Conservation (phyloP, 2,113 vertebrate genomes). For the Phaetusa simplex region DNA sequence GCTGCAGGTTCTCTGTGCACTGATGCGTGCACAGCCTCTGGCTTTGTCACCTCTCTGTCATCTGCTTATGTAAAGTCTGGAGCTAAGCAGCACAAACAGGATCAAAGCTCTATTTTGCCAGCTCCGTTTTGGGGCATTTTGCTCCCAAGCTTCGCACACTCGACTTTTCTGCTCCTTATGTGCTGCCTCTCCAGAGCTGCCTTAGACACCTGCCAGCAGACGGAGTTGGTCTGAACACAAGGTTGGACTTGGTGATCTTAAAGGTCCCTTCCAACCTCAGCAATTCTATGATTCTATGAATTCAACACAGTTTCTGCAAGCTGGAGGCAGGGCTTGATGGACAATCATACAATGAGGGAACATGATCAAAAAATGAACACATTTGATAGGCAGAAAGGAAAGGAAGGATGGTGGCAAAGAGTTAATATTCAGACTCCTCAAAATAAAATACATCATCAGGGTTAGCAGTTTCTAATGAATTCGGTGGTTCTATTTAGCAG, state of each 20-base stretch:
- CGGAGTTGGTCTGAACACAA: not conserved
- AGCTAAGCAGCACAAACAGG: not conserved
- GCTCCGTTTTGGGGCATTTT: not conserved
- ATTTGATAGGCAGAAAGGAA: not conserved
- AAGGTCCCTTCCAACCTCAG: too few relatives aligned
- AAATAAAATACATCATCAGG: not conserved
- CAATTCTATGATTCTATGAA: not conserved
- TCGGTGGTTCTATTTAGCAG: conserved; percentile 25
- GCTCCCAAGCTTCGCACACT: not conserved
- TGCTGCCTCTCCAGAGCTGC: not conserved
- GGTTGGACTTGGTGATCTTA: too few relatives aligned
- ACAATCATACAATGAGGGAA: not conserved
- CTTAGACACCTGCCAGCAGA: not conserved
- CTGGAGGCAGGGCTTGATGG: not conserved
- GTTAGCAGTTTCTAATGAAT: conserved; percentile 25
- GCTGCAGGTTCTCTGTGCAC: not conserved
- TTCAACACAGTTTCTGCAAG: not conserved
- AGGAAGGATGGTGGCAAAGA: not conserved
- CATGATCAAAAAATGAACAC: not conserved
- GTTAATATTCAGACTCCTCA: not conserved
- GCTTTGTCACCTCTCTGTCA: not conserved
- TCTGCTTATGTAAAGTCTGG: not conserved
- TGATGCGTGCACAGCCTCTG: not conserved
- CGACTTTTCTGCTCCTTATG: not conserved
- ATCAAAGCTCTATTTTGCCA: not conserved